Conservation (phyloP, 1,140 invertebrate species). For the Vanessa tameamea region DNA sequence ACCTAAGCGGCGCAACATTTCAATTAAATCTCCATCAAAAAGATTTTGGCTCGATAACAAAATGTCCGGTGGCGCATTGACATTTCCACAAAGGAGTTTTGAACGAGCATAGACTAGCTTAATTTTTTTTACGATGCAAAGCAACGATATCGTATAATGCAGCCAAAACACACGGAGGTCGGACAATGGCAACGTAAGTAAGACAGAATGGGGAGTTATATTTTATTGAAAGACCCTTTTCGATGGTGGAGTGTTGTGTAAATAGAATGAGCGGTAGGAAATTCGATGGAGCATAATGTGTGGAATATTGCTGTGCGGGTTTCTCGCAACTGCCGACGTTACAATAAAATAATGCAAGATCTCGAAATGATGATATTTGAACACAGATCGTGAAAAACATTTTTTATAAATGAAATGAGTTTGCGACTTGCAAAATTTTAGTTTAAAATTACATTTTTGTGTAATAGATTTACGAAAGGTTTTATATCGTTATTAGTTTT, state of each 20-base stretch:
- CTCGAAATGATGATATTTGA: constrained; percentile 3
- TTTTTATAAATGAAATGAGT: not conserved
- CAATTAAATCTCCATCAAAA: constrained; percentile 63
- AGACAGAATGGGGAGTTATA: constrained; percentile 73
- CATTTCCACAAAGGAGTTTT: constrained; percentile 53
- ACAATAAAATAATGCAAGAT: constrained; percentile 52
- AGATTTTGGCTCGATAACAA: constrained; percentile 66
- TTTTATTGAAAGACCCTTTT: constrained; percentile 78
- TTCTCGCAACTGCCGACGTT: constrained; percentile 47
- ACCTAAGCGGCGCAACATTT: constrained; percentile 58
- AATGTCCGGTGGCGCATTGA: constrained; percentile 66
- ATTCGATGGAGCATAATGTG: constrained; percentile 65
- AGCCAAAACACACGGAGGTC: constrained; percentile 60
- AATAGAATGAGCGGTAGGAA: constrained; percentile 67
- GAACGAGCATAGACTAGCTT: constrained; percentile 47
- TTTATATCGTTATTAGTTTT: no score
- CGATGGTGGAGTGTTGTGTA: constrained; percentile 73
- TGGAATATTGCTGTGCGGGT: constrained; percentile 61
- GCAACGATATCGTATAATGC: constrained; percentile 64
- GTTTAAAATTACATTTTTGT: no score
- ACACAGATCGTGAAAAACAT: not conserved
- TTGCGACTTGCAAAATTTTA: no score
- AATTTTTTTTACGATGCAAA: constrained; percentile 55
- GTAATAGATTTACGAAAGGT: no score
- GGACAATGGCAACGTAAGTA: constrained; percentile 65